Evolutionary conservation across 2,888 invertebrate species (phyloP).

Genomic region (Gortyna flavago): DNA sequence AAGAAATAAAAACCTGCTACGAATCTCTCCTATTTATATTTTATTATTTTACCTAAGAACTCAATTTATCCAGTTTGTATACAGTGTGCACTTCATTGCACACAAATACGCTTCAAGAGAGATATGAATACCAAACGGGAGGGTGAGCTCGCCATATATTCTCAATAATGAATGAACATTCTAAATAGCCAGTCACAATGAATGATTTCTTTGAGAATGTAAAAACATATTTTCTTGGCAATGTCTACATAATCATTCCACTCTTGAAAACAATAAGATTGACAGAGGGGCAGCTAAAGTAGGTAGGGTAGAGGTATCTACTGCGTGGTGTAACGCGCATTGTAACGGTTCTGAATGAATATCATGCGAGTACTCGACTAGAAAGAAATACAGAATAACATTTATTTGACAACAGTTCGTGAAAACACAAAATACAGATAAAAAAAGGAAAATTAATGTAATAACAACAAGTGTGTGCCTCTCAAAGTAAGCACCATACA

Average conservation of each 20-base stretch:
- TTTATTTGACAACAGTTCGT: background rate
- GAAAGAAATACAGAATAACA: background rate
- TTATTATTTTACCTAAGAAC: conserved; percentile 22
- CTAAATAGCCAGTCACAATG: background rate
- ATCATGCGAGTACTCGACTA: background rate
- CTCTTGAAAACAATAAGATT: background rate
- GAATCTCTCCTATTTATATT: conserved; percentile 10
- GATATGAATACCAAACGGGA: conserved; percentile 10
- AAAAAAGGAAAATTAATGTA: background rate
- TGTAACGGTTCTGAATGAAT: no score
- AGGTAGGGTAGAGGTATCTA: background rate
- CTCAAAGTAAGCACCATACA: background rate
- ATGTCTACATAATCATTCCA: background rate
- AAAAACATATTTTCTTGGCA: background rate
- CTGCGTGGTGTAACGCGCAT: no score
- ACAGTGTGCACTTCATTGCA: conserved; percentile 21
- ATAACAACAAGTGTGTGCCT: background rate
- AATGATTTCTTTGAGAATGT: background rate
- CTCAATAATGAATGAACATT: conserved; percentile 19
- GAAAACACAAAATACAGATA: no score
- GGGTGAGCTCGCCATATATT: background rate
- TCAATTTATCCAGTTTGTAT: conserved; percentile 6
- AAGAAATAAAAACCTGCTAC: conserved; percentile 15
- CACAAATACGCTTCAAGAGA: conserved; percentile 17
- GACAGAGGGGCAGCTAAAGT: background rate